Conservation (phyloP, 1,140 invertebrate species). For the Drosophila grimshawi region DNA sequence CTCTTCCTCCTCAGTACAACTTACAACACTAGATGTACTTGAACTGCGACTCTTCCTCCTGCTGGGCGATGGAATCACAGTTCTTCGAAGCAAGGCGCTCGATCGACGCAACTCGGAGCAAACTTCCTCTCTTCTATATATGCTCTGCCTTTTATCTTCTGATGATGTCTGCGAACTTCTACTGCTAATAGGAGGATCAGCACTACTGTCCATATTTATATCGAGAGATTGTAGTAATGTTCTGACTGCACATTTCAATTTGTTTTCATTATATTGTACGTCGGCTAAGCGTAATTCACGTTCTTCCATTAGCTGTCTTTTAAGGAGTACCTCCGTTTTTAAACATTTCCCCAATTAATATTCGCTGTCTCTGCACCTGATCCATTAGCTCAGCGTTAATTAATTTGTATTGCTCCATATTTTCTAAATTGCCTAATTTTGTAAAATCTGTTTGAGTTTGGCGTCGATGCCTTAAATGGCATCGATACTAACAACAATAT, state of each 20-base stretch:
- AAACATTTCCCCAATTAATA: conserved; percentile 30
- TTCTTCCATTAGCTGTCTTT: conserved; percentile 41
- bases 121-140: conserved; percentile 6
- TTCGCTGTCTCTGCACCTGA: conserved; percentile 55
- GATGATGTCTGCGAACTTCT: not conserved
- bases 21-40: not conserved
- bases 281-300: conserved; percentile 35
- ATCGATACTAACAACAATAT: conserved; percentile 19
- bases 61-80: conserved; percentile 4
- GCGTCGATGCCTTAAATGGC: conserved; percentile 22
- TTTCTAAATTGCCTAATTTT: not conserved
- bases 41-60: not conserved
- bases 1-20: not conserved
- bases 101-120: conserved; percentile 25
- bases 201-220: conserved; percentile 5
- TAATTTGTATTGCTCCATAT: conserved; percentile 58
- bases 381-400: conserved; percentile 55
- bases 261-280: conserved; percentile 24
- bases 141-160: not conserved
- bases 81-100: conserved; percentile 7
- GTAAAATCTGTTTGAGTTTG: conserved; percentile 40
- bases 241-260: conserved; percentile 31
- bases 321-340: conserved; percentile 17
- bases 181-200: not conserved
- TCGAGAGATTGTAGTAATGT: conserved; percentile 10